phyloP scores from a whole-genome alignment of 2,113 vertebrate species.

The Apistogramma diplotaenia region DNA sequence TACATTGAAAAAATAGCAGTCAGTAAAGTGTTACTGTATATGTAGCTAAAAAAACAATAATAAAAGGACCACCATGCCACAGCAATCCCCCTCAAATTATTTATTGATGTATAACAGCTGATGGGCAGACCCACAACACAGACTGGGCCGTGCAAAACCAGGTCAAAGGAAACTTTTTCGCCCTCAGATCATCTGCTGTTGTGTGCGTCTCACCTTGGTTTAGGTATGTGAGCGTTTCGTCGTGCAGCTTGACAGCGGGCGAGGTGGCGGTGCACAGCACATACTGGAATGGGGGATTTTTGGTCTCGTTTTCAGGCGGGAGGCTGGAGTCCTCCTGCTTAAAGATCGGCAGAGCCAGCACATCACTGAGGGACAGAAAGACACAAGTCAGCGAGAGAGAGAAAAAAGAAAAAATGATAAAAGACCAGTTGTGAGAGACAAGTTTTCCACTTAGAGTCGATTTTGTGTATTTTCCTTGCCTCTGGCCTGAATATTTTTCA shows the following conservation, averaged over 20 bases:
- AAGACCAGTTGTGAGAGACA: neutral
- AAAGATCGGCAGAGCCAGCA: slow-evolving; percentile 97
- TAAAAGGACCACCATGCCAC: neutral
- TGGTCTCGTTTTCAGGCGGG: slow-evolving; percentile 87
- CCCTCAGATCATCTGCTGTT: neutral
- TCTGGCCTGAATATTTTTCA: neutral
- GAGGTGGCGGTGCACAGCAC: slow-evolving; percentile 96
- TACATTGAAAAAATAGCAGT: neutral
- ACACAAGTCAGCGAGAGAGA: neutral
- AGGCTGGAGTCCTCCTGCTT: slow-evolving; percentile 96
- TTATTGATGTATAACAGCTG: neutral
- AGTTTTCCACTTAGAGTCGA: neutral
- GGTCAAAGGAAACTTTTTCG: neutral
- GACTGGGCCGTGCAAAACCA: neutral
- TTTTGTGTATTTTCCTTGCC: neutral
- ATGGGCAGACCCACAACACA: neutral
- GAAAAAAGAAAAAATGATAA: neutral
- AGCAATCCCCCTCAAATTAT: slow-evolving; percentile 23
- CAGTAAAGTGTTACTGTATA: neutral
- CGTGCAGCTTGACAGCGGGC: slow-evolving; percentile 93
- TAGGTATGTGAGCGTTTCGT: slow-evolving; percentile 97
- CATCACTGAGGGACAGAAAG: slow-evolving; percentile 79
- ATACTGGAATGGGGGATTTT: slow-evolving; percentile 96
- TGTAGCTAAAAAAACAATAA: neutral
- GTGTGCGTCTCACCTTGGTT: slow-evolving; percentile 86